These are phyloP conservation scores for Pachyseris speciosa DNA, from an alignment of 64 coral and sea anemone genomes.

Conservation along the genomic window DNA sequence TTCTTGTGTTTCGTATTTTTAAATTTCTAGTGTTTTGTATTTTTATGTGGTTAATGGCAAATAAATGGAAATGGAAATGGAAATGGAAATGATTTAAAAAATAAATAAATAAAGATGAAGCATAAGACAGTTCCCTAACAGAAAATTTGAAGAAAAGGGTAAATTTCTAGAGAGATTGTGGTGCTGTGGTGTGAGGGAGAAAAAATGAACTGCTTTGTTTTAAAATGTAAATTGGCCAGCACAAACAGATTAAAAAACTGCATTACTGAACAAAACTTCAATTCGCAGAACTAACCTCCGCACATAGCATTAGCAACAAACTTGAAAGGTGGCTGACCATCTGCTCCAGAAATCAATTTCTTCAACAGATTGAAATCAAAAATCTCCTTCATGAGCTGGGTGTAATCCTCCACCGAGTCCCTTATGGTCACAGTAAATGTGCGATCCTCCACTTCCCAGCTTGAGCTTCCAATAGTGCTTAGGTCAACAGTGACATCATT, in stretches of 20 bases:
- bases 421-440: conserved; percentile 81
- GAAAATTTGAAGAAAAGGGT: no score
- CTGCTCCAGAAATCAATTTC: conserved; percentile 61
- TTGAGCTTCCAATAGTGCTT: conserved; percentile 52
- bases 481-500: conserved; percentile 73
- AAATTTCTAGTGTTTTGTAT: no score
- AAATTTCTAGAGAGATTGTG: no score
- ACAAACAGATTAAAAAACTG: background rate
- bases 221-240: no score
- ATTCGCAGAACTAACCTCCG: conserved; percentile 66
- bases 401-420: conserved; percentile 94
- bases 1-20: no score
- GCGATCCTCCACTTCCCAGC: conserved; percentile 75
- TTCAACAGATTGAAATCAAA: conserved; percentile 92
- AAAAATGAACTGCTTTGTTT: no score
- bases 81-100: no score
- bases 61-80: no score
- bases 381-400: conserved; percentile 94
- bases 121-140: no score
- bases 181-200: no score
- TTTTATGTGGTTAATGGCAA: no score
- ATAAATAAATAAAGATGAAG: no score
- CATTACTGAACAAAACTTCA: background rate
- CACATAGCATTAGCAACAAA: conserved; percentile 85
- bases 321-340: conserved; percentile 59